These are phyloP conservation scores for Macquaria australasica DNA, from an alignment of 2,113 vertebrate genomes.

Conservation along the genomic window DNA sequence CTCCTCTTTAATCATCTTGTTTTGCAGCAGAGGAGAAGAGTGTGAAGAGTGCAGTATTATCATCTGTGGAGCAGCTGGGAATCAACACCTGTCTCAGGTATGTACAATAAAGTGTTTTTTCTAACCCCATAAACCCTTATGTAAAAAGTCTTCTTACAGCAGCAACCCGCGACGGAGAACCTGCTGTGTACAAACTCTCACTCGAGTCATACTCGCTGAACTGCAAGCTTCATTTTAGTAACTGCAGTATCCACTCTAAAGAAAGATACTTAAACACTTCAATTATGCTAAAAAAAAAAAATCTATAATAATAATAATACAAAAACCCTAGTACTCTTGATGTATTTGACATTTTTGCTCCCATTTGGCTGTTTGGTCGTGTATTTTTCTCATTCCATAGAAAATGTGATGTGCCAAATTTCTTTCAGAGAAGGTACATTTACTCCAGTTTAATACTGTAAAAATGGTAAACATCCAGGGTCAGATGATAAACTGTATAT, in stretches of 20 bases:
- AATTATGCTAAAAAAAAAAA: not conserved
- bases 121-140: conserved; percentile 27
- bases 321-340: not conserved
- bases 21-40: conserved; percentile 64
- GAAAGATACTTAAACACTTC: not conserved
- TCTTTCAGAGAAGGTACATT: too few relatives aligned
- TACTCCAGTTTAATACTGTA: not conserved
- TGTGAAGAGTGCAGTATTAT: conserved; percentile 37
- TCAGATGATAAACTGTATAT: too few relatives aligned
- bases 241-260: not conserved
- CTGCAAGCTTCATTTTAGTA: not conserved
- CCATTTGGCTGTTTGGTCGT: too few relatives aligned
- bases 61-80: conserved; percentile 75
- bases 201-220: not conserved
- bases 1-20: conserved; percentile 42
- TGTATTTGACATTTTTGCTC: not conserved
- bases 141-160: conserved; percentile 8
- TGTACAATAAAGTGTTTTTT: conserved; percentile 15
- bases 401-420: too few relatives aligned
- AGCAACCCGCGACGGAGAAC: not conserved
- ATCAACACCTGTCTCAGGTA: conserved; percentile 75
- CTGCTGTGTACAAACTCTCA: not conserved
- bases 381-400: too few relatives aligned
- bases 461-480: not conserved
- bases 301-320: too few relatives aligned